phyloP scores from a whole-genome alignment of 2,797 vertebrate species.

The Darevskia mixta region DNA sequence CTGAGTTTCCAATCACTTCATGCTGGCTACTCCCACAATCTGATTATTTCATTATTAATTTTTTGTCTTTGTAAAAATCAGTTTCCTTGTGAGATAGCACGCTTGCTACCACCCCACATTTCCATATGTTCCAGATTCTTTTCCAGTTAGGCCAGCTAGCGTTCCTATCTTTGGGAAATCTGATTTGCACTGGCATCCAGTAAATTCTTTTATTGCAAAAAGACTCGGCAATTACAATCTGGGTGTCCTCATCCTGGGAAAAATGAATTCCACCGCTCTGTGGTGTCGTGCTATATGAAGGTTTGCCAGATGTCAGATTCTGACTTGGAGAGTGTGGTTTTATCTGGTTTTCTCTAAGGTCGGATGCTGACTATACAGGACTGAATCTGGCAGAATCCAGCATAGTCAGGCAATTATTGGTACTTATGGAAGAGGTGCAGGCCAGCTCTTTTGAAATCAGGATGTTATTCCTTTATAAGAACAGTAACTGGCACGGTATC shows the following conservation, averaged over 20 bases:
- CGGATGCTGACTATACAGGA: neutral
- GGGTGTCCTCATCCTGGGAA: constrained; percentile 28
- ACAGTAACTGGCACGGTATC: neutral
- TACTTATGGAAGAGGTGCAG: neutral
- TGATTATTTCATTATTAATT: neutral
- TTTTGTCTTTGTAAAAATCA: too few relatives aligned
- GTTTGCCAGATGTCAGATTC: neutral
- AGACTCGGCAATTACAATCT: neutral
- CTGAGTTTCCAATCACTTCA: neutral
- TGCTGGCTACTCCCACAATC: neutral
- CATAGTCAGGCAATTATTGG: neutral
- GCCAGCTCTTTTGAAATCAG: neutral
- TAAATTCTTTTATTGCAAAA: neutral
- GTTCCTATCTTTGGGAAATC: constrained; percentile 65
- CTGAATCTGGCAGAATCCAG: neutral
- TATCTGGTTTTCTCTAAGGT: neutral
- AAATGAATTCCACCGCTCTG: neutral
- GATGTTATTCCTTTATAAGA: neutral
- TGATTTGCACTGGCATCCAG: constrained; percentile 54
- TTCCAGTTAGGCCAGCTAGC: constrained; percentile 56
- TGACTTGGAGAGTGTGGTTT: neutral
- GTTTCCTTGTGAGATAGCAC: neutral
- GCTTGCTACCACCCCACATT: neutral
- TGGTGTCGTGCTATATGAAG: neutral
- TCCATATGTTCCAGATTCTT: constrained; percentile 54